A percentile compares a stretch with the other conserved stretches of the same genome.
These are phyloP conservation scores for Siniperca scherzeri DNA, from an alignment of 2,797 vertebrate species.

Conservation along the genomic window DNA sequence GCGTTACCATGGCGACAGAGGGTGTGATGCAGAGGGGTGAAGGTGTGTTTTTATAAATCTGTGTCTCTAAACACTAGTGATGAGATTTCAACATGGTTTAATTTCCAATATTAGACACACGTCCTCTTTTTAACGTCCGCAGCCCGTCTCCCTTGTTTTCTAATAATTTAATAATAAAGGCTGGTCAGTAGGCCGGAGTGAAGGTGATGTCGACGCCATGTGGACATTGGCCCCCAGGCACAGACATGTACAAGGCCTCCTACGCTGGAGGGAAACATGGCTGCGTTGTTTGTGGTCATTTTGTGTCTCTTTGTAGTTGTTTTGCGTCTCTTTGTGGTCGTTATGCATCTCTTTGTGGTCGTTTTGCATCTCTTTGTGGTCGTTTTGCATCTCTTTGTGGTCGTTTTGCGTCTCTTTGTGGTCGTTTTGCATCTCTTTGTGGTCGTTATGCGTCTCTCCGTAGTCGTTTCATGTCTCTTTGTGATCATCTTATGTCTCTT, in stretches of 20 bases:
- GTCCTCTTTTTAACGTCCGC: slow-evolving; percentile 15
- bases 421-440: background rate
- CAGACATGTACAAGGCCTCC: background rate
- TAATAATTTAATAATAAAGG: background rate
- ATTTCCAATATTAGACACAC: slow-evolving; percentile 49
- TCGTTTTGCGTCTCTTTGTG: background rate
- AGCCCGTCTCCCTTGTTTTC: slow-evolving; percentile 8
- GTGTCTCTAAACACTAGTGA: slow-evolving; percentile 40
- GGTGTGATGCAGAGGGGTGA: slow-evolving; percentile 57
- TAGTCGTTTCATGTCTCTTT: too few relatives aligned
- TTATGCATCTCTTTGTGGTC: too few relatives aligned
- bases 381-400: background rate
- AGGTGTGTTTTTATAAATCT: slow-evolving; percentile 42
- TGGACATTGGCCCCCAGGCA: background rate
- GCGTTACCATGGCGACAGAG: slow-evolving; percentile 80
- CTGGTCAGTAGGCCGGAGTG: background rate
- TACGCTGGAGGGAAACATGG: background rate
- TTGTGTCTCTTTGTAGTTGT: background rate
- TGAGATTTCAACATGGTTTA: slow-evolving; percentile 35
- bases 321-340: too few relatives aligned
- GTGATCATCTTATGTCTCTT: background rate
- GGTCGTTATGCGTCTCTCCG: background rate
- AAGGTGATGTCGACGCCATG: background rate
- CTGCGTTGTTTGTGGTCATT: background rate
- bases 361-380: too few relatives aligned